Percentiles rank a stretch among this genome's conserved stretches.
These are phyloP conservation scores for Premnoplex brunnescens DNA, from an alignment of 2,797 vertebrate species.

Conservation along the genomic window DNA sequence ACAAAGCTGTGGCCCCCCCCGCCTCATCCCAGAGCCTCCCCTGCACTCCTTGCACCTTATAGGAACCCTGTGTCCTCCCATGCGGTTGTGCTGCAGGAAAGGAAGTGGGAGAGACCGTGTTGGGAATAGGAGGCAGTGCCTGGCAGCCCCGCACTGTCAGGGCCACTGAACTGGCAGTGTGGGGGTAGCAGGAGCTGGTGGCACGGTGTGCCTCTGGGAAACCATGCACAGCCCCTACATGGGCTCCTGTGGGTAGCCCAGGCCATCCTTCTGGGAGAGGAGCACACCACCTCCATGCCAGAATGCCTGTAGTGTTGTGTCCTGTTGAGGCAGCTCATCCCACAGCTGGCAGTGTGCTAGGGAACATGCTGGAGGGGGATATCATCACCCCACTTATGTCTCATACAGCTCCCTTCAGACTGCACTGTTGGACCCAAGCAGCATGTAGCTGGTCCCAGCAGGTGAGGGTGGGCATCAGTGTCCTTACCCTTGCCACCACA, in stretches of 20 bases:
- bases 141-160: not conserved
- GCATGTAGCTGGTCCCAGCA: not conserved
- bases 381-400: fast-evolving
- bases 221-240: not conserved
- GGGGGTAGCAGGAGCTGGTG: not conserved
- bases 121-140: not conserved
- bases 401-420: fast-evolving
- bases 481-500: not conserved
- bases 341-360: not conserved
- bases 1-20: fast-evolving
- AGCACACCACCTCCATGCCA: no score
- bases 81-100: fast-evolving
- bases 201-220: fast-evolving
- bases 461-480: fast-evolving
- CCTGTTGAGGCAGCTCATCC: not conserved
- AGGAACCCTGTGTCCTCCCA: fast-evolving
- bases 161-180: not conserved
- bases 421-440: not conserved
- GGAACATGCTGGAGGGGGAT: not conserved
- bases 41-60: not conserved
- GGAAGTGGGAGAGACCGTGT: not conserved
- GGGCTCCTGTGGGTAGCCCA: not conserved
- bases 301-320: fast-evolving
- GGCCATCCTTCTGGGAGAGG: not conserved
- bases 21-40: not conserved